phyloP scores from a whole-genome alignment of 2,113 vertebrate genomes.

The Myiagra hebetior region DNA sequence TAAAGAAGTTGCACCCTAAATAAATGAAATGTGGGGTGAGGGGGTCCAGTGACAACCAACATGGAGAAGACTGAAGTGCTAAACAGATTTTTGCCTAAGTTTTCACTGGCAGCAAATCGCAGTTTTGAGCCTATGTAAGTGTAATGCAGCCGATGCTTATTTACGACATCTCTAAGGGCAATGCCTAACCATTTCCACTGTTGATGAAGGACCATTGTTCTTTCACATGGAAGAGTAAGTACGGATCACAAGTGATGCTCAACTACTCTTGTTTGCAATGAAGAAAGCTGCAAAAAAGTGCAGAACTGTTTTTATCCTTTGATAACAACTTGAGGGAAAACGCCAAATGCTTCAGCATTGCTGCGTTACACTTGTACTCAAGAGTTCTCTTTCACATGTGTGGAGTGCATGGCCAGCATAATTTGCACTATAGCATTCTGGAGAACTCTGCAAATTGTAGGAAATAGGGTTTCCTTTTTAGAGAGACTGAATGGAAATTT shows the following conservation, averaged over 20 bases:
- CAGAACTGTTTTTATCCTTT: background rate
- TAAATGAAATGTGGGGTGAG: background rate
- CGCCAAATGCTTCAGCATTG: background rate
- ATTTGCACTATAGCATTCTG: background rate
- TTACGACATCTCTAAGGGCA: background rate
- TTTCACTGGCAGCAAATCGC: background rate
- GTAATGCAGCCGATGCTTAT: background rate
- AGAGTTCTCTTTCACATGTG: background rate
- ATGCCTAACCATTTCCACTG: background rate
- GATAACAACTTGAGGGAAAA: background rate
- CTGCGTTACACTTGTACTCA: background rate
- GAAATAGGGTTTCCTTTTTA: background rate
- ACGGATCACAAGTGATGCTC: background rate
- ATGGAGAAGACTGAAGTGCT: background rate
- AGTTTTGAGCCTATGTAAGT: background rate
- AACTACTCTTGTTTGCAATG: background rate
- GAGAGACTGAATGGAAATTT: background rate
- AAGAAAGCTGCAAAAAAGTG: background rate
- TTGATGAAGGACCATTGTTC: background rate
- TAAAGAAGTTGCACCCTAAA: background rate
- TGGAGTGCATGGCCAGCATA: background rate
- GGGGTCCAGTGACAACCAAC: background rate
- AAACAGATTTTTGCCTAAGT: background rate
- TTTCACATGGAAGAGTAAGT: background rate
- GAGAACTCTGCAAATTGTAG: background rate